phyloP scores from a whole-genome alignment of 2,888 invertebrate species.

The Beris chalybata region DNA sequence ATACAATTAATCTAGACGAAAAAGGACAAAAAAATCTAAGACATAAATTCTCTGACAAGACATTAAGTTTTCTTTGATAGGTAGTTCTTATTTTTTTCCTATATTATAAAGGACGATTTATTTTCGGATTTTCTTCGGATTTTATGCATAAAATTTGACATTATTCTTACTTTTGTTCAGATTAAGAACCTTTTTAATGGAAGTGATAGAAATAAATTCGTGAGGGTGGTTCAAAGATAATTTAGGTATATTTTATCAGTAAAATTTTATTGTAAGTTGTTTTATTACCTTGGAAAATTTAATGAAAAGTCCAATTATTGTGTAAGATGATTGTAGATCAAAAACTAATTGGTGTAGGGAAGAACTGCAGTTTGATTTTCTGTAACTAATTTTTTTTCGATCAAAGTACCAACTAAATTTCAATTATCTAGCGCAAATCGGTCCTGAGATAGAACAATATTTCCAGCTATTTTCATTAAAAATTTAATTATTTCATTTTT shows the following conservation, averaged over 20 bases:
- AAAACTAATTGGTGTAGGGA: no score
- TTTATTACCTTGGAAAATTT: neutral
- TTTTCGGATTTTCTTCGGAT: neutral
- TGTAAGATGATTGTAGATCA: no score
- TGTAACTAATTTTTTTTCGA: no score
- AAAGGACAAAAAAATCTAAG: neutral
- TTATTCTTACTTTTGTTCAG: neutral
- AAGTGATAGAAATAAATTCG: neutral
- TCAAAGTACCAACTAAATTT: no score
- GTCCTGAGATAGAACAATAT: no score
- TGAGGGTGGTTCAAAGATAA: neutral
- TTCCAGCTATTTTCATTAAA: no score
- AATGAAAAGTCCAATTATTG: neutral
- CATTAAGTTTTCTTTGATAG: neutral
- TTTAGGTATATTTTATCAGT: no score
- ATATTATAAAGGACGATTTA: neutral
- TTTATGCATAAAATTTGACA: conserved; percentile 13
- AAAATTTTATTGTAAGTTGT: neutral
- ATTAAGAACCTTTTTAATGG: neutral
- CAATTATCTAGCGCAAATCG: no score
- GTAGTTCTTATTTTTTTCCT: neutral
- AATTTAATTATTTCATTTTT: no score
- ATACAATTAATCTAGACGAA: conserved; percentile 20
- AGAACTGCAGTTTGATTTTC: no score
- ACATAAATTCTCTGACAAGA: conserved; percentile 20